Evolutionary conservation across 2,888 invertebrate genomes (phyloP).

Genomic region (Chironomus riparius): DNA sequence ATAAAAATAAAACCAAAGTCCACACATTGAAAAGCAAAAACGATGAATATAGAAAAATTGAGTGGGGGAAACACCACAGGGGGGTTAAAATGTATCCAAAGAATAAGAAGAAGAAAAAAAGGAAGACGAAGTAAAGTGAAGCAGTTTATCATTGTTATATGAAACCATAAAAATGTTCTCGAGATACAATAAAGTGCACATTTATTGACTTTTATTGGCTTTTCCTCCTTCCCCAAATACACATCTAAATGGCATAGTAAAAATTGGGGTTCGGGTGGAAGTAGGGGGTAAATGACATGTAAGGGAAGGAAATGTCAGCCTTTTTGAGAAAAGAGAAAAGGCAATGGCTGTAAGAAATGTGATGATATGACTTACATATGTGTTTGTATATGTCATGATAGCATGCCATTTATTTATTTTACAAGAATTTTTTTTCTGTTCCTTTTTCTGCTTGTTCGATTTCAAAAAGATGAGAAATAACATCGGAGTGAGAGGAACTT

Average conservation of each 20-base stretch:
- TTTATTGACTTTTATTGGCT: conserved; percentile 10
- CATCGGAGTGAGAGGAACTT: no score
- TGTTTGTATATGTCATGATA: background rate
- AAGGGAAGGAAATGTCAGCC: background rate
- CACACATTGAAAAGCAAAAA: no score
- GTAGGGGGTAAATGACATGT: background rate
- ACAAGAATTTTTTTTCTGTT: no score
- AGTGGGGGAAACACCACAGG: no score
- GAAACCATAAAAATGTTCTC: background rate
- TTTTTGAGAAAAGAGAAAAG: background rate
- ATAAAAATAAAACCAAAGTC: no score
- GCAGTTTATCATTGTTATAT: background rate
- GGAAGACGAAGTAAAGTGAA: background rate
- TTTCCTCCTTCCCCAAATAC: background rate
- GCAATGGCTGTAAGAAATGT: background rate
- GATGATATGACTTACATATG: background rate
- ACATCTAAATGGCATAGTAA: no score
- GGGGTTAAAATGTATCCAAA: no score
- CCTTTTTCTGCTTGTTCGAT: no score
- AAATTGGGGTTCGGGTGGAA: background rate
- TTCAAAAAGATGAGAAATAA: no score
- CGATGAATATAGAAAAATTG: no score
- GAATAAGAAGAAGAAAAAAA: no score
- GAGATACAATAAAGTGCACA: conserved; percentile 7
- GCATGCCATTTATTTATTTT: background rate